These are phyloP conservation scores for Rallus limicola DNA, from an alignment of 2,113 vertebrate genomes.

Conservation along the genomic window DNA sequence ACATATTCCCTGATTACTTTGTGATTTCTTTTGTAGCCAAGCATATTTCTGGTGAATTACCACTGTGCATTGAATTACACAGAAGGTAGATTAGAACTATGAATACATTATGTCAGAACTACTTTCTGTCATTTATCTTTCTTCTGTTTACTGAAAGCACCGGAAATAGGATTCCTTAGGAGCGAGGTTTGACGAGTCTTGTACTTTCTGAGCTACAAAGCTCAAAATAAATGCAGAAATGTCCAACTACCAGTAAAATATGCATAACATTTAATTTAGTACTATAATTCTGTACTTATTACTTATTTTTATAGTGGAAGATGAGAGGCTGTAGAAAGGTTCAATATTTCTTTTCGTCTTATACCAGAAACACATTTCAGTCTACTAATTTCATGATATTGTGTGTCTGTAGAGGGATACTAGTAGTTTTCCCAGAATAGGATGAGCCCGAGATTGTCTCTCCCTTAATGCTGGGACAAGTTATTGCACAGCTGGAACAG, in stretches of 20 bases:
- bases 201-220: not conserved
- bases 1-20: not conserved
- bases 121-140: not conserved
- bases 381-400: not conserved
- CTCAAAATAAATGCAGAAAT: not conserved
- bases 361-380: not conserved
- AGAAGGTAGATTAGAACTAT: not conserved
- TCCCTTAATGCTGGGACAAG: conserved; percentile 5
- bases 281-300: not conserved
- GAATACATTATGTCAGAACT: not conserved
- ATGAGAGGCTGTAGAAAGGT: not conserved
- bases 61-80: not conserved
- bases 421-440: not conserved
- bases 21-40: not conserved
- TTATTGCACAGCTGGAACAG: conserved; percentile 46
- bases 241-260: not conserved
- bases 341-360: not conserved
- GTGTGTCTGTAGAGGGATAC: not conserved
- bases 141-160: not conserved
- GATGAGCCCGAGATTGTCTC: not conserved
- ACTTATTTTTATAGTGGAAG: not conserved
- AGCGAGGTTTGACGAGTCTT: not conserved
- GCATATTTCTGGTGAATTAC: not conserved
- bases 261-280: not conserved
- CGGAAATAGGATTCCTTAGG: not conserved